Conservation (phyloP, 2,113 vertebrate genomes). For the Ancistrus triradiatus region DNA sequence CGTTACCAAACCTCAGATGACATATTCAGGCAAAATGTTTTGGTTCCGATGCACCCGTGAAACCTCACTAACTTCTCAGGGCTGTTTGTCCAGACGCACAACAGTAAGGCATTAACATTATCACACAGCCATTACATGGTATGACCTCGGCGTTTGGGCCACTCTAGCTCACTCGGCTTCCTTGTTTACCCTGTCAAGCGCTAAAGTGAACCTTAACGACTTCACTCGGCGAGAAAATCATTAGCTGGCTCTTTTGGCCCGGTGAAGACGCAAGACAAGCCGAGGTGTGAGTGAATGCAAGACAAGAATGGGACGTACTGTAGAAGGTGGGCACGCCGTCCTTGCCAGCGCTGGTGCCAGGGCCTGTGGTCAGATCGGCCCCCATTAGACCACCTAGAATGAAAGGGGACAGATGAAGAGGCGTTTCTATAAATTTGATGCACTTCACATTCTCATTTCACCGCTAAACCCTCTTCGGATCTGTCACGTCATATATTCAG, state of each 20-base stretch:
- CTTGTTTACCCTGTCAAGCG: conserved; percentile 5
- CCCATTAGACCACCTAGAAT: conserved; percentile 95
- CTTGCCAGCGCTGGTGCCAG: conserved; percentile 99
- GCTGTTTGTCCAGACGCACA: conserved; percentile 5
- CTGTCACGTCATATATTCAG: conserved; percentile 29
- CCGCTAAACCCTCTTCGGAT: conserved; percentile 18
- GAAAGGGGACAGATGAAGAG: conserved; percentile 40
- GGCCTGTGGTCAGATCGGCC: conserved; percentile 97
- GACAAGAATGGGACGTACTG: conserved; percentile 45
- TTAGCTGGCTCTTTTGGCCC: conserved; percentile 22
- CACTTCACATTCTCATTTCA: conserved; percentile 24
- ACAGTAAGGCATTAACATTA: conserved; percentile 7
- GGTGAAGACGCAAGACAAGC: conserved; percentile 28
- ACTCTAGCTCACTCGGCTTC: not conserved
- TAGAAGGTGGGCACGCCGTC: conserved; percentile 56
- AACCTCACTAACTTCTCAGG: not conserved
- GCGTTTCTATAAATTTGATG: conserved; percentile 31
- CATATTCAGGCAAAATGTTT: conserved; percentile 14
- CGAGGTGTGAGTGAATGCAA: conserved; percentile 22
- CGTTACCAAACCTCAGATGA: conserved; percentile 14
- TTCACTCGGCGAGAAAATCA: conserved; percentile 19
- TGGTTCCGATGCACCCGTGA: not conserved
- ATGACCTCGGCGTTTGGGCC: not conserved
- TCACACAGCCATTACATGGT: conserved; percentile 8
- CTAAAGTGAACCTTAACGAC: conserved; percentile 19